Evolutionary conservation across 2,888 invertebrate genomes (phyloP).

Genomic region (Actias luna): DNA sequence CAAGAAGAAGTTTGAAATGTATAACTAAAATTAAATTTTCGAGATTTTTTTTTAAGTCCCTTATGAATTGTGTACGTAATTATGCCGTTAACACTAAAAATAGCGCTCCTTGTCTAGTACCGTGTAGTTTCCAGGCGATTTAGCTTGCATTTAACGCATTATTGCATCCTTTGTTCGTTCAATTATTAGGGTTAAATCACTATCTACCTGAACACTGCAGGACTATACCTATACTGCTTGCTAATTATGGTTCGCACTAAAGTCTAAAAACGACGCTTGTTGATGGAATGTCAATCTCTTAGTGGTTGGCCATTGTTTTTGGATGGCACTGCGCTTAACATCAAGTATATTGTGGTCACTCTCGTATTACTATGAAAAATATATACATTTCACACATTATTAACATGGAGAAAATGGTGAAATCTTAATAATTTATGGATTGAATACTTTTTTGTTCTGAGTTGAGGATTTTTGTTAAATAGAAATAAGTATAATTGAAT

Average conservation of each 20-base stretch:
- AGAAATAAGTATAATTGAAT: no score
- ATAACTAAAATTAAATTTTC: no score
- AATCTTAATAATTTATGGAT: not conserved
- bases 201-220: not conserved
- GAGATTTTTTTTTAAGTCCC: not conserved
- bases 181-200: conserved; percentile 26
- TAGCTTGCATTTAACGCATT: conserved; percentile 55
- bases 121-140: conserved; percentile 50
- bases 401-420: not conserved
- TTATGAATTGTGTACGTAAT: not conserved
- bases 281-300: no score
- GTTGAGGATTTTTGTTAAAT: no score
- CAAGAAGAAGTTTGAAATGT: no score
- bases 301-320: no score
- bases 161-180: conserved; percentile 57
- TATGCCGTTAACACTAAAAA: conserved; percentile 35
- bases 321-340: no score
- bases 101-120: conserved; percentile 42
- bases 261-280: no score
- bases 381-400: no score
- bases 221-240: not conserved
- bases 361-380: no score
- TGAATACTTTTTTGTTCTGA: not conserved
- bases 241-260: no score
- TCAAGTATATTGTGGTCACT: no score